Evolutionary conservation across 2,113 vertebrate species (phyloP).

Genomic region (Phyllostomus discolor): DNA sequence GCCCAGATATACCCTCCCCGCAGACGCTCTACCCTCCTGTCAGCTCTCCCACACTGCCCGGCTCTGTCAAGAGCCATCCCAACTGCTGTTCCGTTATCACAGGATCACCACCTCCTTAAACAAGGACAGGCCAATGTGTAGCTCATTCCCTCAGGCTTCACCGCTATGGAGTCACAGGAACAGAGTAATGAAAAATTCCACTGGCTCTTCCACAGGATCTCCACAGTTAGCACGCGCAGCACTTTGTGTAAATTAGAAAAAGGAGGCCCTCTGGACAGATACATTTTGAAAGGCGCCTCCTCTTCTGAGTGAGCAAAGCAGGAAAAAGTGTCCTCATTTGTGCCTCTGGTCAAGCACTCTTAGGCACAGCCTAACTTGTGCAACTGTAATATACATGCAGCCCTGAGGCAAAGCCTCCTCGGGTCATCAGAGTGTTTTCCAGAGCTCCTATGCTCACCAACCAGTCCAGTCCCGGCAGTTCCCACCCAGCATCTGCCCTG

Average conservation of each 20-base stretch:
- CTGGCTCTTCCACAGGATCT: neutral
- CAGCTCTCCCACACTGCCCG: neutral
- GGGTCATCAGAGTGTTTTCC: neutral
- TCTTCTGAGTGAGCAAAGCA: neutral
- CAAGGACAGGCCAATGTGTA: neutral
- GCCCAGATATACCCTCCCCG: neutral
- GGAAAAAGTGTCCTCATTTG: neutral
- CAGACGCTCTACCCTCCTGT: neutral
- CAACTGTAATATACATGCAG: too few species aligned
- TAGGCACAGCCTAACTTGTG: neutral
- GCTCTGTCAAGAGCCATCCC: neutral
- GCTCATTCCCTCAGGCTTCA: neutral
- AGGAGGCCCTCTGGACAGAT: neutral
- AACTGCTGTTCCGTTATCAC: neutral
- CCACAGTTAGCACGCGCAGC: neutral
- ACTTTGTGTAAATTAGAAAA: neutral
- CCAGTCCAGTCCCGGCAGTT: neutral
- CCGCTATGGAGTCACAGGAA: neutral
- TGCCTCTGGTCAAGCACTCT: neutral
- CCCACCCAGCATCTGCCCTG: neutral
- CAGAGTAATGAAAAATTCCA: neutral
- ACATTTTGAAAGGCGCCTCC: neutral
- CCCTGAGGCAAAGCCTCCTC: neutral
- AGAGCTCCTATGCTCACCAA: neutral
- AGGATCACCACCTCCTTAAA: neutral